Percentiles rank a stretch among this genome's conserved stretches.
Evolutionary conservation across 1,140 invertebrate genomes (phyloP).

Genomic region (Drosophila orena): DNA sequence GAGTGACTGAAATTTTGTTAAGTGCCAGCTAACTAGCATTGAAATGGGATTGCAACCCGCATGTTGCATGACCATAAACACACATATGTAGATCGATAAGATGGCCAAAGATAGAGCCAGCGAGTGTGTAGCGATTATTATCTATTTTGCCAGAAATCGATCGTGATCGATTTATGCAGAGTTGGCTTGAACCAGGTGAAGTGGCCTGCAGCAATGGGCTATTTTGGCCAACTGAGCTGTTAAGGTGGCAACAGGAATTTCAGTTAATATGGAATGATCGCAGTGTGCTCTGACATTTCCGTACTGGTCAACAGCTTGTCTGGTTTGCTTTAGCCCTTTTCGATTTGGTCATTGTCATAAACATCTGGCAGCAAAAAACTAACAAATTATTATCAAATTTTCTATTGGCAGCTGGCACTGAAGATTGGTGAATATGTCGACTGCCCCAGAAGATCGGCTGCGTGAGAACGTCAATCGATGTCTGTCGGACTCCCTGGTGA

Average conservation of each 20-base stretch:
- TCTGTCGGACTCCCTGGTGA: constrained; percentile 87
- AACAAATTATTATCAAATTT: constrained; percentile 3
- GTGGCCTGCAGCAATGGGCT: constrained; percentile 12
- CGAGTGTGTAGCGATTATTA: constrained; percentile 58
- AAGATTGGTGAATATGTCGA: not conserved
- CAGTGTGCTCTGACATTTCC: not conserved
- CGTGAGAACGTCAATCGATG: constrained; percentile 87
- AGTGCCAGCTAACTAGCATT: not conserved
- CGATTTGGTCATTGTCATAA: constrained; percentile 2
- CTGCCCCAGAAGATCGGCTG: constrained; percentile 85
- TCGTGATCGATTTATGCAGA: constrained; percentile 64
- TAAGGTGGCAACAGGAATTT: constrained; percentile 47
- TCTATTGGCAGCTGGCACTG: not conserved
- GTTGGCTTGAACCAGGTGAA: constrained; percentile 31
- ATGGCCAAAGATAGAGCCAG: constrained; percentile 40
- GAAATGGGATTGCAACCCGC: not conserved
- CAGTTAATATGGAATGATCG: not conserved
- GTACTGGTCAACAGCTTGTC: not conserved
- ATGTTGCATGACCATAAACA: constrained; percentile 22
- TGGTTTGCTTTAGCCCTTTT: not conserved
- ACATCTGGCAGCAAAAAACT: not conserved
- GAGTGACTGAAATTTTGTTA: not conserved
- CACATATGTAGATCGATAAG: constrained; percentile 45
- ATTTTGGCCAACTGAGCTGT: constrained; percentile 33
- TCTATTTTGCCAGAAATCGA: constrained; percentile 68